Evolutionary conservation across 2,888 invertebrate species (phyloP).

Genomic region (Lasioglossum lativentre): DNA sequence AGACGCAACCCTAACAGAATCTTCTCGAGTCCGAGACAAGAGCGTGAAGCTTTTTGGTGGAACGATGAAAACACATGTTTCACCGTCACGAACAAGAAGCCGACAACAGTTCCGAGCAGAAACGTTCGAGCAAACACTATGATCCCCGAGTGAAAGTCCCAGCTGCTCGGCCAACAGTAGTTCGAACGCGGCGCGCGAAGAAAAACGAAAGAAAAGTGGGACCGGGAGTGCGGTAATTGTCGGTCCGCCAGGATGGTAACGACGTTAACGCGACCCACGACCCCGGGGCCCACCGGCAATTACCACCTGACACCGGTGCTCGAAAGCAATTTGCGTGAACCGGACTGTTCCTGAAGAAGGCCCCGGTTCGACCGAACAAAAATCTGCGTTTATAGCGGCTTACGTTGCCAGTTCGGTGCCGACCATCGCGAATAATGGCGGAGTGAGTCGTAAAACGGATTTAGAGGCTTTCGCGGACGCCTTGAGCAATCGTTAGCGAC

Average conservation of each 20-base stretch:
- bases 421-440: conserved; percentile 48
- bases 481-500: conserved; percentile 65
- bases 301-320: conserved; percentile 65
- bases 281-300: conserved; percentile 63
- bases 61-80: conserved; percentile 44
- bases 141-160: conserved; percentile 69
- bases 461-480: conserved; percentile 64
- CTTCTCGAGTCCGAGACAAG: conserved; percentile 18
- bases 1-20: not conserved
- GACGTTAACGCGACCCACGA: conserved; percentile 70
- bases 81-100: conserved; percentile 5
- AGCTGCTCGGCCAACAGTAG: conserved; percentile 63
- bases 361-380: conserved; percentile 23
- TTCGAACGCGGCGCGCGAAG: conserved; percentile 37
- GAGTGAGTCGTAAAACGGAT: conserved; percentile 67
- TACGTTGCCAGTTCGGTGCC: conserved; percentile 40
- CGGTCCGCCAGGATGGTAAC: conserved; percentile 50
- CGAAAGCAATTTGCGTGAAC: conserved; percentile 70
- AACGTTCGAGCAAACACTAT: conserved; percentile 37
- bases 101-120: conserved; percentile 36
- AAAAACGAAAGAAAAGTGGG: conserved; percentile 47
- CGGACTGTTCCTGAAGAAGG: conserved; percentile 49
- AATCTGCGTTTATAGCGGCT: conserved; percentile 43
- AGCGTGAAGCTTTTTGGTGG: not conserved
- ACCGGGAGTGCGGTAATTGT: conserved; percentile 67